A percentile compares a stretch with the other conserved stretches of the same genome.
These are phyloP conservation scores for Batillaria attramentaria DNA, from an alignment of 1,140 invertebrate genomes.

Conservation along the genomic window DNA sequence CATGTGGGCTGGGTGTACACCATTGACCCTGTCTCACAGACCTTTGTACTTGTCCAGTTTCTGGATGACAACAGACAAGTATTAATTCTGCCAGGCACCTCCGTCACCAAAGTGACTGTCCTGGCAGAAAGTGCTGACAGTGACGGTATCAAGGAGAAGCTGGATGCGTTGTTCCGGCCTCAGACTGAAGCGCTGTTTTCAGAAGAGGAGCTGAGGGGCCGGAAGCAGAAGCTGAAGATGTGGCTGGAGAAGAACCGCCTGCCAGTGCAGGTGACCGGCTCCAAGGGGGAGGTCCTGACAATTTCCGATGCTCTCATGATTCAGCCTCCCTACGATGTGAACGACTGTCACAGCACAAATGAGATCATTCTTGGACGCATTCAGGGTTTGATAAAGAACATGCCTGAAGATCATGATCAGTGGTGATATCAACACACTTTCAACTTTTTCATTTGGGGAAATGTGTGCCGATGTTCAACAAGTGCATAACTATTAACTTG, in stretches of 20 bases:
- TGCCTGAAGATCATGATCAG: conserved; percentile 64
- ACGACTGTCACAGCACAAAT: conserved; percentile 68
- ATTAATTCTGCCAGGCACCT: conserved; percentile 55
- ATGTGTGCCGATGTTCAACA: no score
- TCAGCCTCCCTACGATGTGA: conserved; percentile 64
- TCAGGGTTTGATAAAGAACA: conserved; percentile 68
- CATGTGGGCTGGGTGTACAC: conserved; percentile 68
- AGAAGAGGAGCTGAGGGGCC: conserved; percentile 54
- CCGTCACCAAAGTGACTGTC: conserved; percentile 52
- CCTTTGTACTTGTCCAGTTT: conserved; percentile 60
- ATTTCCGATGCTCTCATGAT: conserved; percentile 66
- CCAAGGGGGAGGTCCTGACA: conserved; percentile 51
- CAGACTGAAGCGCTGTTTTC: conserved; percentile 36
- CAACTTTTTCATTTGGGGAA: no score
- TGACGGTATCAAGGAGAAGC: conserved; percentile 48
- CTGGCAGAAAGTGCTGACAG: conserved; percentile 49
- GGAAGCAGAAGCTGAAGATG: conserved; percentile 54
- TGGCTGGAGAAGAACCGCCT: conserved; percentile 68
- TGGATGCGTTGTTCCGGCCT: conserved; percentile 59
- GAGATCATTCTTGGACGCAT: conserved; percentile 69
- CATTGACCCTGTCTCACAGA: conserved; percentile 68
- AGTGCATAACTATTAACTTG: no score
- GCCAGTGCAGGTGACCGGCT: conserved; percentile 55
- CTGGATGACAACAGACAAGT: conserved; percentile 43
- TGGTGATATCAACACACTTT: no score